These are phyloP conservation scores for Antheraea assamensis DNA, from an alignment of 2,888 invertebrate species.

Conservation along the genomic window DNA sequence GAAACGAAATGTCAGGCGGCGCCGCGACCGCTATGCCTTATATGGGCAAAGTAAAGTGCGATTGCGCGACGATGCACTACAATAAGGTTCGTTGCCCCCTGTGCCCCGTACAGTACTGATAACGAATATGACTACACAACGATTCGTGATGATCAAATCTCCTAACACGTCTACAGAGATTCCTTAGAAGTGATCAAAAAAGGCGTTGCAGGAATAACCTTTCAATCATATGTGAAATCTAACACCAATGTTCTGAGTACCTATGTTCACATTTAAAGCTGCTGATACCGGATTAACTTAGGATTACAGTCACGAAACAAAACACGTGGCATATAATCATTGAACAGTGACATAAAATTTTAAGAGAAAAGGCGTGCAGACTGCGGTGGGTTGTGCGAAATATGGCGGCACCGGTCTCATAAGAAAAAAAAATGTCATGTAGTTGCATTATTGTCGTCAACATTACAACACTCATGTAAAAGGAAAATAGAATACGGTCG, in stretches of 20 bases:
- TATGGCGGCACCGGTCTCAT: slow-evolving; percentile 81
- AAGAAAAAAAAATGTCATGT: slow-evolving; percentile 54
- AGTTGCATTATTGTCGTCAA: slow-evolving; percentile 51
- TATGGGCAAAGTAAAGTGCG: slow-evolving; percentile 76
- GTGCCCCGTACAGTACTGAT: slow-evolving; percentile 49
- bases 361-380: slow-evolving; percentile 76
- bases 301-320: slow-evolving; percentile 52
- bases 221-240: slow-evolving; percentile 75
- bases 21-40: slow-evolving; percentile 69
- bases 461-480: slow-evolving; percentile 46
- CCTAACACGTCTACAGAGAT: slow-evolving; percentile 35
- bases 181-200: slow-evolving; percentile 63
- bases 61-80: slow-evolving; percentile 76
- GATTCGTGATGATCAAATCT: slow-evolving; percentile 24
- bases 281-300: slow-evolving; percentile 33
- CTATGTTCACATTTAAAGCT: slow-evolving; percentile 40
- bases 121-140: slow-evolving; percentile 35
- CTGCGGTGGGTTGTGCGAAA: slow-evolving; percentile 74
- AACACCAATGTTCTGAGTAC: slow-evolving; percentile 60
- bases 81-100: slow-evolving; percentile 74
- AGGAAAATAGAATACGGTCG: slow-evolving; percentile 57
- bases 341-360: slow-evolving; percentile 77
- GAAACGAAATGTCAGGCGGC: slow-evolving; percentile 60
- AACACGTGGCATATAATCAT: slow-evolving; percentile 81
- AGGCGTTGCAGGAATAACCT: slow-evolving; percentile 75